phyloP scores from a whole-genome alignment of 2,888 invertebrate genomes.

The Ariolimax columbianus region DNA sequence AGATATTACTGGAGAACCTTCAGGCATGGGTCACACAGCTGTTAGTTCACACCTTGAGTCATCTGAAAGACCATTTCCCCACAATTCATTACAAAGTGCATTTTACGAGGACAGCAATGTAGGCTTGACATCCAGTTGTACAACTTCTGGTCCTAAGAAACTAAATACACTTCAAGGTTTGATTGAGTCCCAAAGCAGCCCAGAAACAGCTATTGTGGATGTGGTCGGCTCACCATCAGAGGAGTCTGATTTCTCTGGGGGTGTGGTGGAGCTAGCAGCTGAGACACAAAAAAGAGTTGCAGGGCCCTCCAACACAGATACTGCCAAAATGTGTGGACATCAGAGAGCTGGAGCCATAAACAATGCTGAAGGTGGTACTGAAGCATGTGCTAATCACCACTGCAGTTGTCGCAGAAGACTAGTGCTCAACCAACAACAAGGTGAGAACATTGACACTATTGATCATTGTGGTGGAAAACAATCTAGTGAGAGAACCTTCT shows the following conservation, averaged over 20 bases:
- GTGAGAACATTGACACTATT: too few species aligned
- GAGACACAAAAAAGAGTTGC: background rate
- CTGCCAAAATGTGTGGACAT: background rate
- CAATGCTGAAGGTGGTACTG: background rate
- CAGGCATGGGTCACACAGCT: constrained; percentile 33
- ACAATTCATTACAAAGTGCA: constrained; percentile 36
- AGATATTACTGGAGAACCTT: constrained; percentile 11
- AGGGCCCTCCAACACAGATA: too few species aligned
- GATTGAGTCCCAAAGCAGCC: background rate
- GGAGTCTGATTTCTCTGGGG: constrained; percentile 20
- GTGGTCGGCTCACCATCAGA: constrained; percentile 33
- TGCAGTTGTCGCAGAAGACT: background rate
- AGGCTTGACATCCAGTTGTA: background rate
- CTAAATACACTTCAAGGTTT: background rate
- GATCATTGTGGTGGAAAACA: background rate
- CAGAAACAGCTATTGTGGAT: constrained; percentile 43
- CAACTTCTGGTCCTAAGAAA: constrained; percentile 4
- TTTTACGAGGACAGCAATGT: constrained; percentile 33
- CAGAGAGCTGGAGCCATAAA: too few species aligned
- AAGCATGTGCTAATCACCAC: background rate
- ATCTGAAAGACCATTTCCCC: constrained; percentile 18
- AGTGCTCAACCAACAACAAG: background rate
- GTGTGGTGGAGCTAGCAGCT: background rate
- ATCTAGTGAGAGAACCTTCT: background rate
- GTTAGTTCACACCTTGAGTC: constrained; percentile 19